Conservation (phyloP, 1,140 invertebrate genomes). For the Temnothorax nylanderi region DNA sequence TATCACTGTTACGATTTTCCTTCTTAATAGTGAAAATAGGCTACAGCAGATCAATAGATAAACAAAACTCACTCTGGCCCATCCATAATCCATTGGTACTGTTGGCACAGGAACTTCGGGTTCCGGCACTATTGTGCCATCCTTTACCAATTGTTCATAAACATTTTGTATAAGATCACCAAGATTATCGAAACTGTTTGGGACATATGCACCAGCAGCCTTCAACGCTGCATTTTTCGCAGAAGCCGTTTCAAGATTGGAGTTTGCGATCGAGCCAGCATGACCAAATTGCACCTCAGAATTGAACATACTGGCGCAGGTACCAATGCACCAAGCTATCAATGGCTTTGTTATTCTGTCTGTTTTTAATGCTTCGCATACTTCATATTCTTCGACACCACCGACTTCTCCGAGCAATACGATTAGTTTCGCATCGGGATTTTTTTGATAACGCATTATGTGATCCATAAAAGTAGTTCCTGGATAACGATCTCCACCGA, state of each 20-base stretch:
- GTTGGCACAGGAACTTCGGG: conserved; percentile 98
- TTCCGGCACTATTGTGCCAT: conserved; percentile 94
- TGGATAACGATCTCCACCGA: conserved; percentile 99
- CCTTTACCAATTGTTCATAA: conserved; percentile 93
- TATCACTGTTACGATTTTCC: not conserved
- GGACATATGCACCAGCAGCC: conserved; percentile 95
- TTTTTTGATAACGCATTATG: conserved; percentile 93
- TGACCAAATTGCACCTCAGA: conserved; percentile 99
- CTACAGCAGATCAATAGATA: not conserved
- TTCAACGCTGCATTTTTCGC: conserved; percentile 96
- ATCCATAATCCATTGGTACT: conserved; percentile 99
- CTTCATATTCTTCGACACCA: conserved; percentile 99
- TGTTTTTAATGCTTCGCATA: conserved; percentile 94
- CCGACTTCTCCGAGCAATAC: conserved; percentile 99
- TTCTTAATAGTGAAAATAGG: not conserved
- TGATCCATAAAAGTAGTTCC: conserved; percentile 99
- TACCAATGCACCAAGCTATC: conserved; percentile 99
- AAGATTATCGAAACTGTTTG: conserved; percentile 96
- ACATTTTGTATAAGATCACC: conserved; percentile 91
- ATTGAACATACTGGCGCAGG: conserved; percentile 96
- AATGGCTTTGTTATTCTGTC: conserved; percentile 96
- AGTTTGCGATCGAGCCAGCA: conserved; percentile 99
- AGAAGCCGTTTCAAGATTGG: conserved; percentile 96
- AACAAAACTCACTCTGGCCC: conserved; percentile 92
- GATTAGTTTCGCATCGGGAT: conserved; percentile 96